These are phyloP conservation scores for Parthenolecanium corni DNA, from an alignment of 2,888 invertebrate species.

Conservation along the genomic window DNA sequence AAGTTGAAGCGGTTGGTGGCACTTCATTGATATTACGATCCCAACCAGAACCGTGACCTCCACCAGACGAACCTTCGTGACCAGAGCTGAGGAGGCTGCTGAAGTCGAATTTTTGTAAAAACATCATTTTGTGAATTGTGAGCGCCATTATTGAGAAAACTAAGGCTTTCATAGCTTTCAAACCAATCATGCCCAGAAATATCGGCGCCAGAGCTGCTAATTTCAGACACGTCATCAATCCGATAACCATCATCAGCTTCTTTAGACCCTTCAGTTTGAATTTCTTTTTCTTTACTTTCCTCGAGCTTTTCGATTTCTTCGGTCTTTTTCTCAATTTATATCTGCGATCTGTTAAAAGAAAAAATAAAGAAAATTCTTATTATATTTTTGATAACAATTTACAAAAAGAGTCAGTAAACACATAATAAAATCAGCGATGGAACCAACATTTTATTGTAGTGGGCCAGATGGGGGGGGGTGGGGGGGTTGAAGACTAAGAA, in stretches of 20 bases:
- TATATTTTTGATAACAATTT: too few species aligned
- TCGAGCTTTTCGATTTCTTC: neutral
- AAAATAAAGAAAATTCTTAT: too few species aligned
- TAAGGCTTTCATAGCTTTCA: constrained; percentile 34
- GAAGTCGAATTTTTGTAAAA: constrained; percentile 17
- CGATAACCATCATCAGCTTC: constrained; percentile 35
- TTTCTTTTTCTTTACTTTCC: constrained; percentile 22
- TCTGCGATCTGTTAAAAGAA: neutral
- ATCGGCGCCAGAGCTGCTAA: constrained; percentile 33
- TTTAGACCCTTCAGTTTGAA: constrained; percentile 33
- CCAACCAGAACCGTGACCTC: constrained; percentile 1
- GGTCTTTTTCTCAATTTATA: neutral
- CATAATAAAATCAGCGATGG: too few species aligned
- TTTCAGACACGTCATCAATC: constrained; percentile 34
- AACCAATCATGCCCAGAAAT: constrained; percentile 33
- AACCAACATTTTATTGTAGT: too few species aligned
- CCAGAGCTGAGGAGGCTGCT: neutral
- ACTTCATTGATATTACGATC: constrained; percentile 15
- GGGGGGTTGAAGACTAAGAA: too few species aligned
- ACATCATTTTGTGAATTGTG: constrained; percentile 34
- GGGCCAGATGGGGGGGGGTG: too few species aligned
- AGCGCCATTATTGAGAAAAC: constrained; percentile 33
- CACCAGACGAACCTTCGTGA: neutral
- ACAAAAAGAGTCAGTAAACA: too few species aligned
- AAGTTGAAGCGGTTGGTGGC: neutral